Percentiles rank a stretch among this genome's conserved stretches.
Conservation (phyloP, 2,113 vertebrate genomes). For the Epinephelus cyanopodus region DNA sequence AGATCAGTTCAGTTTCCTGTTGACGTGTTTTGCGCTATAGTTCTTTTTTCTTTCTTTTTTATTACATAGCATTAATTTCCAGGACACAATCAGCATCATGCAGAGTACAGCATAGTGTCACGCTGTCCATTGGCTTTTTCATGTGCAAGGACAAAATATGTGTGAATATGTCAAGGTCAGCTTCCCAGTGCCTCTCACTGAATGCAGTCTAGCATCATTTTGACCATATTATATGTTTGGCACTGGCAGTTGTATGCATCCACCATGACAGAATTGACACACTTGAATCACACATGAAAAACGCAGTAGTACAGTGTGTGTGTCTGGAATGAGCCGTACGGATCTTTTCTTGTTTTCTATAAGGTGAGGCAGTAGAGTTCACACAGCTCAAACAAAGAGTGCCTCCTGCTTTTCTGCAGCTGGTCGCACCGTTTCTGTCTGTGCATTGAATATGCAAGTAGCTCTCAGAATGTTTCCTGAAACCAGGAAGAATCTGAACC, state of each 20-base stretch:
- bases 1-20: slow-evolving; percentile 30
- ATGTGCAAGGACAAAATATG: background rate
- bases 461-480: background rate
- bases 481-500: slow-evolving; percentile 7
- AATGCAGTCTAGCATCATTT: slow-evolving; percentile 13
- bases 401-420: background rate
- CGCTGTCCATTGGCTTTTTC: background rate
- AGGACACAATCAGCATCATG: background rate
- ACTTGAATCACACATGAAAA: background rate
- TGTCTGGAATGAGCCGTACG: background rate
- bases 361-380: background rate
- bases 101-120: background rate
- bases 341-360: background rate
- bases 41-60: background rate
- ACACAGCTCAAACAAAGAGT: background rate
- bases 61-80: background rate
- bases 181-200: slow-evolving; percentile 2
- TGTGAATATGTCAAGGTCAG: slow-evolving; percentile 44
- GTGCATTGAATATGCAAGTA: slow-evolving; percentile 15
- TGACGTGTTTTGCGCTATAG: background rate
- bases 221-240: background rate
- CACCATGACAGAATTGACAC: background rate
- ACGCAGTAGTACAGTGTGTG: background rate
- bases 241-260: background rate
- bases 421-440: background rate